These are phyloP conservation scores for Melanotaenia nigrans DNA, from an alignment of 2,797 vertebrate species.

Conservation along the genomic window DNA sequence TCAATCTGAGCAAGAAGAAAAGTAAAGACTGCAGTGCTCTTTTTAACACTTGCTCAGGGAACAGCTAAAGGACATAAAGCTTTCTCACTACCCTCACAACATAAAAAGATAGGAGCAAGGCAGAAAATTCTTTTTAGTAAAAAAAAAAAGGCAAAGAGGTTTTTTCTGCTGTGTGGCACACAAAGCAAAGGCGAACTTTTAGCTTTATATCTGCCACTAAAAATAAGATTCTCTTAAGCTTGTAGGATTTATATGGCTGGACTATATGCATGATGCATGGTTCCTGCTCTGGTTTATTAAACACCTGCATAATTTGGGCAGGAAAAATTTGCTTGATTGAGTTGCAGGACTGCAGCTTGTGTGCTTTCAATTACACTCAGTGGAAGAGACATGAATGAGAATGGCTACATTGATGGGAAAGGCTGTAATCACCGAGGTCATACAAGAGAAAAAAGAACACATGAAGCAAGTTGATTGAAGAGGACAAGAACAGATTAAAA, in stretches of 20 bases:
- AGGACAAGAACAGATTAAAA: constrained; percentile 14
- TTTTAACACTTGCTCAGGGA: constrained; percentile 19
- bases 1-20: constrained; percentile 53
- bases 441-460: constrained; percentile 24
- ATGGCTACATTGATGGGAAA: constrained; percentile 10
- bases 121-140: constrained; percentile 24
- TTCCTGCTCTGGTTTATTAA: constrained; percentile 35
- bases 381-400: constrained; percentile 24
- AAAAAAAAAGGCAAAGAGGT: neutral
- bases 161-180: neutral
- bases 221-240: neutral
- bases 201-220: neutral
- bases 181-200: neutral
- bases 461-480: constrained; percentile 27
- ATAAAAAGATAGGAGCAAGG: constrained; percentile 8
- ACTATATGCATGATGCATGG: neutral
- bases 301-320: constrained; percentile 21
- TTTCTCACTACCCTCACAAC: constrained; percentile 1
- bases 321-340: constrained; percentile 29
- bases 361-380: constrained; percentile 18
- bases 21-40: neutral
- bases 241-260: neutral
- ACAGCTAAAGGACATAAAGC: constrained; percentile 14
- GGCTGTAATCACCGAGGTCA: constrained; percentile 26
- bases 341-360: neutral